Base-by-base conservation (phyloP, 23 tunicate genomes). In the Styela plicata region DNA sequence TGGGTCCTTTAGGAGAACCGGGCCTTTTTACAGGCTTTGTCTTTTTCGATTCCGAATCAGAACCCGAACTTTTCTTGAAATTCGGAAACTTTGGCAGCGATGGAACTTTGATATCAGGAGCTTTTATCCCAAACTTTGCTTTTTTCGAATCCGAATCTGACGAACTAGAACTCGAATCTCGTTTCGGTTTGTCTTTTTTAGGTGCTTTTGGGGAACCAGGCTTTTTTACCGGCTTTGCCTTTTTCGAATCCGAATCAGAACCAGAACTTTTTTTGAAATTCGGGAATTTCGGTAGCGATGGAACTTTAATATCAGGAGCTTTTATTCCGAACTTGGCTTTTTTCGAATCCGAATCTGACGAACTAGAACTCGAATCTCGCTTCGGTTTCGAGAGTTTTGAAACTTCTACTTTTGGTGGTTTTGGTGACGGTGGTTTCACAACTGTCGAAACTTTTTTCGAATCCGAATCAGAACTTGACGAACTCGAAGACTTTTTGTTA, bases 41-140 rank as follows among this genome's bases (percentile, higher is more conserved):
- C 66, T 71, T 71, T 71, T 27, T 30, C 35, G 77, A 34, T 16
- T 76, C 81, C 30, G 65, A 52, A 26, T 76, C 81, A n/a, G 64
- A 36, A 44, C 81, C 44, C 33, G 81, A 76, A 76, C 66, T 44
- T 36, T 29, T 53, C n/a, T 53, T 53, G 2, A 16, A 21, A 44
- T 71, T 30, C 36, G 32, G 32, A 26, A 34, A 34, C 29, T 71
- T 71, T 29, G 32, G 24, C 2, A 71, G 36, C 3, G 77, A 22
- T 30, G 77, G 77, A 66, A 66, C 70, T 24, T 24, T 27, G 10
- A 27, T 24, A 17, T 3, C 3, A 24, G 29, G 29, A 66, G 70
- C 30, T 18, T 66, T 66, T 10, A 66, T 24, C 5, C 17, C 18
- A 17, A 66, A 66, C 26, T 76, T 1, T 26, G 21, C 22, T 76